These are phyloP conservation scores for Antheraea assamensis DNA, from an alignment of 2,888 invertebrate genomes.

Conservation along the genomic window DNA sequence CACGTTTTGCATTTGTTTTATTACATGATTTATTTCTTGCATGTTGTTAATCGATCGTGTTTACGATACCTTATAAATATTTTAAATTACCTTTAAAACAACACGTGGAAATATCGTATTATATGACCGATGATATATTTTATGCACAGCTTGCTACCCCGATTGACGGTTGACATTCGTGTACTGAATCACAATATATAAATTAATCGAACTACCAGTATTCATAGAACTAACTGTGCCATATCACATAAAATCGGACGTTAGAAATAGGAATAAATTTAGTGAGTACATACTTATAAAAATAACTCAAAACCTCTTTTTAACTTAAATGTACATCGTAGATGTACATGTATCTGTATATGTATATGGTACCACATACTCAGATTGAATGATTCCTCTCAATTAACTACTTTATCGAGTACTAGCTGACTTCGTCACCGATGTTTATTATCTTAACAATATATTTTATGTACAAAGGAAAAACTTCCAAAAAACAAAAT, in stretches of 20 bases:
- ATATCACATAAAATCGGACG: not conserved
- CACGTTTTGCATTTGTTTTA: not conserved
- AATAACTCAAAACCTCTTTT: no score
- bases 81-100: not conserved
- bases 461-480: no score
- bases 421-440: no score
- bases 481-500: no score
- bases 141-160: conserved; percentile 40
- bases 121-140: not conserved
- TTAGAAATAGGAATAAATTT: no score
- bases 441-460: no score
- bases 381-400: no score
- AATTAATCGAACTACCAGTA: conserved; percentile 35
- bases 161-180: conserved; percentile 35
- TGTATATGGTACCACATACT: no score
- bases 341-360: no score
- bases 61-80: not conserved
- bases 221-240: conserved; percentile 16
- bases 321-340: no score
- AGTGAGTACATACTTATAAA: no score
- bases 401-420: no score
- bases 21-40: not conserved
- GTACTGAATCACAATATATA: conserved; percentile 41
- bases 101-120: not conserved
- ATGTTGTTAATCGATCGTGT: not conserved